A percentile compares a stretch with the other conserved stretches of the same genome.
Evolutionary conservation across 2,888 invertebrate genomes (phyloP).

Genomic region (Bruchidius siliquastri): DNA sequence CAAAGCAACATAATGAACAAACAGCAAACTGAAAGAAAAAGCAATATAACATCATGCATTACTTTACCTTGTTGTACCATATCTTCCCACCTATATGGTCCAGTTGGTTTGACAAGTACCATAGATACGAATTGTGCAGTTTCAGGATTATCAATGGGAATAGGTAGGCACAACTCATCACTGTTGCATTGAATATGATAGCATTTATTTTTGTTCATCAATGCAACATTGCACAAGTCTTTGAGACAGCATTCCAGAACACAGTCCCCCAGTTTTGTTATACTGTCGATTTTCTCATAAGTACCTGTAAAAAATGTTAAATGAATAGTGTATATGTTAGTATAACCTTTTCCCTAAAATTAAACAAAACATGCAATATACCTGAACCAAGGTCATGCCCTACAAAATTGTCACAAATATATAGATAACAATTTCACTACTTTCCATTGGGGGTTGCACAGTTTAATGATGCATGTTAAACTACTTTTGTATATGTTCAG

Average conservation of each 20-base stretch:
- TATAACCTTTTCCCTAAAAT: no score
- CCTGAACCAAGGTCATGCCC: no score
- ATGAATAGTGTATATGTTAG: no score
- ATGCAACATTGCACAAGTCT: conserved; percentile 70
- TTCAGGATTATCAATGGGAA: conserved; percentile 55
- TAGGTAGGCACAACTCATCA: conserved; percentile 68
- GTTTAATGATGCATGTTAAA: no score
- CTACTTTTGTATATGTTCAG: no score
- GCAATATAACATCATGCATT: neutral
- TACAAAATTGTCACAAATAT: no score
- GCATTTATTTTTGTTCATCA: conserved; percentile 71
- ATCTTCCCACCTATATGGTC: conserved; percentile 50
- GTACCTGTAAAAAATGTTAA: conserved; percentile 29
- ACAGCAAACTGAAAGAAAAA: neutral
- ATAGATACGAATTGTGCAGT: conserved; percentile 62
- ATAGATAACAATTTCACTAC: no score
- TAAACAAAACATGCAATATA: no score
- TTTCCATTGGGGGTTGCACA: no score
- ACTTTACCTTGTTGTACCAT: conserved; percentile 38
- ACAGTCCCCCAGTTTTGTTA: conserved; percentile 58
- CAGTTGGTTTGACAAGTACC: conserved; percentile 70
- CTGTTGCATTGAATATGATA: conserved; percentile 70
- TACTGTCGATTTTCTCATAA: conserved; percentile 54
- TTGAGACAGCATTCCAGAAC: conserved; percentile 63
- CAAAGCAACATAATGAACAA: no score